Base-by-base conservation (phyloP, 2,888 invertebrate genomes). In the Cantharis rustica region DNA sequence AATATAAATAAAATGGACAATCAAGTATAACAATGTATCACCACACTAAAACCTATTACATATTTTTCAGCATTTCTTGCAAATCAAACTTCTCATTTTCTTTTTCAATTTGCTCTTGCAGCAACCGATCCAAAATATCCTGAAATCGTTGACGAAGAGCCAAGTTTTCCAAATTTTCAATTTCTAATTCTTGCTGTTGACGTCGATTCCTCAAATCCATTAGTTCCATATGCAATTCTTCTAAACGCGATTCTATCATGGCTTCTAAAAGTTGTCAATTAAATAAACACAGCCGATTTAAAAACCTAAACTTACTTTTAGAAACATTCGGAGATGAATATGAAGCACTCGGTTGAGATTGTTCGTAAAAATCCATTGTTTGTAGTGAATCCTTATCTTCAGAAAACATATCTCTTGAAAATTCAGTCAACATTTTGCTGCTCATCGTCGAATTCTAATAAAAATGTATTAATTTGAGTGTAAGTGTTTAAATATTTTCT, bases 111-210 rank as follows among this genome's bases (percentile, higher is more conserved):
- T 96, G 94, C 85, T 96, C 95, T 83, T 94, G 93, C 79, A 94
- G 90, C 11, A 97, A 88, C 82, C 93, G 93, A 80, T 96, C 95
- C 23, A 97, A 88, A 71, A 93, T 94, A 80, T 95, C 94, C 78
- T 87, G 86, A 87, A 98, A 95, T 72, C 97, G 90, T 87, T 96
- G 95, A 69, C 94, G 90, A 13, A 97, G 87, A 11, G 95, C 95
- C 79, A 93, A 89, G 87, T 97, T 97, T 85, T 96, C 96, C 86
- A 96, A 95, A 68, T 93, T 94, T 17, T 94, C 92, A 78, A 97
- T 93, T 88, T 96, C 95, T 80, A 93, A 91, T 83, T 96, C 95
- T 80, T 96, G 96, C 82, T 95, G 93, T 73, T 93, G 91, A 77
- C 95, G 90, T 70, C 95, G 91, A 61, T 92, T 91, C 83, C 93